Evolutionary conservation across 1,140 invertebrate genomes (phyloP), one percentile per base, ranked within the genome.

Genomic region (Camponotus floridanus): DNA sequence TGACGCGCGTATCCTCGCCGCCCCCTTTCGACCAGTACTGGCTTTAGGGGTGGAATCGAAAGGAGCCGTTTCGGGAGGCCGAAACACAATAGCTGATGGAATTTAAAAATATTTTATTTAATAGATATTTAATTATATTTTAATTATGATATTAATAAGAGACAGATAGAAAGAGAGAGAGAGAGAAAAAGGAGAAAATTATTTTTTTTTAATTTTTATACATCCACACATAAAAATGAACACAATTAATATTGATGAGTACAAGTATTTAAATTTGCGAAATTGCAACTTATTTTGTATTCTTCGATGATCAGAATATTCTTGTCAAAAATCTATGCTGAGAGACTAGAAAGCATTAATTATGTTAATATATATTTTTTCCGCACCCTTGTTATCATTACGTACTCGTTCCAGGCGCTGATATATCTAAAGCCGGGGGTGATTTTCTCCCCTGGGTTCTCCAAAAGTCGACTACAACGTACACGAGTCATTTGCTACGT

Each of bases 401-500:
- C 1, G 26, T 45, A 15, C 8, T 61, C 18, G 26, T 81, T 73
- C 68, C 15, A 65, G 79, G 79, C 13, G 11, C 68, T 71, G 68
- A 74, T 71, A 48, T 33, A 31, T n/a, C 55, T 61, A 74, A 83
- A 45, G 79, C 39, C 79, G 57, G 26, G 68, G 55, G 55, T 83
- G 79, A 74, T 76, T 87, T 76, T 18, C 15, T 86, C 68, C 42
- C 18, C 15, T 74, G 45, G 62, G 59, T 59, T 59, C 36, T 48
- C 62, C 21, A 13, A 26, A 26, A 42, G n/a, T 51, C 81, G 59
- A 26, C 71, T 78, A 42, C 87, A 88, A 61, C 55, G 80, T 88
- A 85, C 88, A 90, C 90, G 91, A 91, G 88, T 86, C 91, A 88
- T 90, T 86, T 88, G 90, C 90, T 88, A 90, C 85, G 88, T 90